These are phyloP conservation scores for Ascidia mentula DNA, from an alignment of 23 tunicate species.

Conservation along the genomic window DNA sequence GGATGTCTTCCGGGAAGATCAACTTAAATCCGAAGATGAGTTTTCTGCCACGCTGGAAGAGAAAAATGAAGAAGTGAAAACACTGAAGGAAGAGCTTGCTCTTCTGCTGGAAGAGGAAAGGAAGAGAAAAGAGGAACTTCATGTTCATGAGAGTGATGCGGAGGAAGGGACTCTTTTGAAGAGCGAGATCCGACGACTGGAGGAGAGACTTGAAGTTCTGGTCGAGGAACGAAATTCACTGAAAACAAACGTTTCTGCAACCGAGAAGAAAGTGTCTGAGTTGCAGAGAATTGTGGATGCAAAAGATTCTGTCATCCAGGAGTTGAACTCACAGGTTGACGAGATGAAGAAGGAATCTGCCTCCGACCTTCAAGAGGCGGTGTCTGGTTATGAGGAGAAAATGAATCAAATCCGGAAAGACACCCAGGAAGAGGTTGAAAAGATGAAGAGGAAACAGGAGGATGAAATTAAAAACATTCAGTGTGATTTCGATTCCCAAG, in stretches of 20 bases:
- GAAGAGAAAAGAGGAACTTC: constrained; percentile 8
- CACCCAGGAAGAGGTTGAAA: not conserved
- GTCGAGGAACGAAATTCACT: not conserved
- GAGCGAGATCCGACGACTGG: not conserved
- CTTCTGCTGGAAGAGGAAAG: not conserved
- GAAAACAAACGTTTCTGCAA: not conserved
- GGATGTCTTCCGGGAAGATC: constrained; percentile 18
- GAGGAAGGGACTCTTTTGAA: not conserved
- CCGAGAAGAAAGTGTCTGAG: not conserved
- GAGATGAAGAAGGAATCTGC: not conserved
- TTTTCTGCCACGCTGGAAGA: not conserved
- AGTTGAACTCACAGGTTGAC: not conserved
- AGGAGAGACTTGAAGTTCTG: not conserved
- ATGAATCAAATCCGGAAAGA: not conserved
- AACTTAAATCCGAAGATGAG: constrained; percentile 1
- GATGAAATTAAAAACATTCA: constrained; percentile 1
- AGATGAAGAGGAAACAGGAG: not conserved
- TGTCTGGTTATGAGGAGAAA: not conserved
- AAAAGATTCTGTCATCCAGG: not conserved
- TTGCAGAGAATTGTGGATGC: not conserved
- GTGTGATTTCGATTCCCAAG: not conserved
- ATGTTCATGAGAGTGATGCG: constrained; percentile 3
- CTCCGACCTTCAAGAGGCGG: not conserved
- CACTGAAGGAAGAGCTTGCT: not conserved
- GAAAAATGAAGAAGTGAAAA: constrained; percentile 11